phyloP scores from a whole-genome alignment of 2,888 invertebrate genomes.

The Torymus auratus region DNA sequence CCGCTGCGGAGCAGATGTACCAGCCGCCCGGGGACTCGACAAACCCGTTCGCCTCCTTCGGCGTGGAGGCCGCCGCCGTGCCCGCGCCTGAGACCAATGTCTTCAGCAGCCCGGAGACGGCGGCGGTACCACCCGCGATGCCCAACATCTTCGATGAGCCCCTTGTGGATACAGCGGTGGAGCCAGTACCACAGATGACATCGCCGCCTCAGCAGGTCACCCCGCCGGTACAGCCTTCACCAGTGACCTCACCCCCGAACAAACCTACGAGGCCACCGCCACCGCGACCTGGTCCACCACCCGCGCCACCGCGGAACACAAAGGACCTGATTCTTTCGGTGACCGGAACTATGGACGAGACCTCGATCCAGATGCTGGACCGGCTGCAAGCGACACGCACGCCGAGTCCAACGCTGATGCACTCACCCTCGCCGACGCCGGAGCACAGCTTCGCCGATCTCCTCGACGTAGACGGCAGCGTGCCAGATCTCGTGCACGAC shows the following conservation, averaged over 20 bases:
- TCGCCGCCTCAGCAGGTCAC: slow-evolving; percentile 52
- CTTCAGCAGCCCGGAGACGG: slow-evolving; percentile 59
- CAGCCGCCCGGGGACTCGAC: slow-evolving; percentile 70
- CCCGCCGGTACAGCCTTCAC: not conserved
- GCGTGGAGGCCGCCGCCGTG: slow-evolving; percentile 63
- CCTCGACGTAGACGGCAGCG: slow-evolving; percentile 79
- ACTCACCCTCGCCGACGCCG: slow-evolving; percentile 91
- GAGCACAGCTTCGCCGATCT: slow-evolving; percentile 82
- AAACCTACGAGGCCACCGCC: slow-evolving; percentile 72
- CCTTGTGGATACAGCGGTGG: slow-evolving; percentile 44
- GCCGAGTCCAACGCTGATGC: slow-evolving; percentile 91
- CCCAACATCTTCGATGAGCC: slow-evolving; percentile 60
- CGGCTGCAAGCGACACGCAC: slow-evolving; percentile 90
- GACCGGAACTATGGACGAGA: slow-evolving; percentile 92
- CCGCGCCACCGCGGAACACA: slow-evolving; percentile 85
- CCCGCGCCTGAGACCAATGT: slow-evolving; percentile 59
- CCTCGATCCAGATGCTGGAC: slow-evolving; percentile 89
- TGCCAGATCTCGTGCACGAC: slow-evolving; percentile 72
- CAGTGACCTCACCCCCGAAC: slow-evolving; percentile 36
- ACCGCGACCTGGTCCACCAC: slow-evolving; percentile 79
- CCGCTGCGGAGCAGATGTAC: slow-evolving; percentile 66
- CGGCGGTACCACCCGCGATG: slow-evolving; percentile 53
- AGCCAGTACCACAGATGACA: not conserved
- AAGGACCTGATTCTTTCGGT: slow-evolving; percentile 91
- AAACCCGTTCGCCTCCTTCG: slow-evolving; percentile 75